These are phyloP conservation scores for Danio aesculapii DNA, from an alignment of 2,797 vertebrate species.

Conservation along the genomic window DNA sequence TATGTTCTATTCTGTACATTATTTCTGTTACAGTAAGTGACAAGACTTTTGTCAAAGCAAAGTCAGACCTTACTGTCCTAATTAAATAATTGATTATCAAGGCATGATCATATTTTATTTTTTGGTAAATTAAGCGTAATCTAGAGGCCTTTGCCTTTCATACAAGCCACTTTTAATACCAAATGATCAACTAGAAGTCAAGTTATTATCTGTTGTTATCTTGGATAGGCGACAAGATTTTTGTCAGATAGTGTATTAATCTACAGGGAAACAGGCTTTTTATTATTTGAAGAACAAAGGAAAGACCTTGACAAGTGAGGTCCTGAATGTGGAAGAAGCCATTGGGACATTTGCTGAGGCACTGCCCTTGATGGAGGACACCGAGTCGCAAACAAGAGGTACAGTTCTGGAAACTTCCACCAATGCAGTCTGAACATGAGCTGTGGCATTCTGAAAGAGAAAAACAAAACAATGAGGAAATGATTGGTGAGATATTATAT, in stretches of 20 bases:
- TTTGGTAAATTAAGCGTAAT: too few relatives aligned
- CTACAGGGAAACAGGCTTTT: neutral
- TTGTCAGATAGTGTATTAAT: neutral
- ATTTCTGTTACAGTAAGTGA: too few relatives aligned
- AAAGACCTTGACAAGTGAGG: slow-evolving; percentile 78
- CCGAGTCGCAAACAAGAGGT: slow-evolving; percentile 75
- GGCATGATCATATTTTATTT: too few relatives aligned
- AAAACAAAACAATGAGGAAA: slow-evolving; percentile 4
- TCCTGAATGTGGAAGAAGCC: slow-evolving; percentile 75
- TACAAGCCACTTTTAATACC: too few relatives aligned
- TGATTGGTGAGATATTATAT: neutral
- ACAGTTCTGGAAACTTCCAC: slow-evolving; percentile 80
- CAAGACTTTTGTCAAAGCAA: too few relatives aligned
- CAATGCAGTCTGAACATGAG: slow-evolving; percentile 83
- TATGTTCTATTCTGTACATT: too few relatives aligned
- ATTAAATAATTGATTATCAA: too few relatives aligned
- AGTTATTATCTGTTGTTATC: too few relatives aligned
- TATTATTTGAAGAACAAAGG: neutral
- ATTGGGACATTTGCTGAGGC: slow-evolving; percentile 79
- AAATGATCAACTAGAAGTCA: too few relatives aligned
- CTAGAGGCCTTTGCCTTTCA: too few relatives aligned
- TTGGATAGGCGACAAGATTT: too few relatives aligned
- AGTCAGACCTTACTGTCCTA: too few relatives aligned
- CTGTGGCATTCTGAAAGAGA: slow-evolving; percentile 83
- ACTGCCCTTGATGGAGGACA: slow-evolving; percentile 78